phyloP scores from a whole-genome alignment of 2,888 invertebrate genomes.

The Notodonta dromedarius region DNA sequence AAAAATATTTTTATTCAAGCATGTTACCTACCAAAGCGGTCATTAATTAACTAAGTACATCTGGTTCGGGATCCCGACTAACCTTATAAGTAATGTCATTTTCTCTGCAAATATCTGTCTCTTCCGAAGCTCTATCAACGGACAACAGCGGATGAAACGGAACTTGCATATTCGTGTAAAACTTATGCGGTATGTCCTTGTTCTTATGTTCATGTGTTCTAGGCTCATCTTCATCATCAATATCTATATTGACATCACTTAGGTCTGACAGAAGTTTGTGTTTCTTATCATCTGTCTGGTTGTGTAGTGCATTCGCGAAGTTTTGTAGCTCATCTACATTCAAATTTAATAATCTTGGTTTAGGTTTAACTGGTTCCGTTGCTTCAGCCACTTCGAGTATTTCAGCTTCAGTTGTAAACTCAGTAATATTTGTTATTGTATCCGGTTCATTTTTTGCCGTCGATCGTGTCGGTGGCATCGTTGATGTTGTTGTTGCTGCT shows the following conservation, averaged over 20 bases:
- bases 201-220: constrained; percentile 49
- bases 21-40: neutral
- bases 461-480: constrained; percentile 35
- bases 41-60: neutral
- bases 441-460: constrained; percentile 29
- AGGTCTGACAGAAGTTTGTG: constrained; percentile 82
- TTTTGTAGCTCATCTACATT: constrained; percentile 75
- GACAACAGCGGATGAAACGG: constrained; percentile 66
- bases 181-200: constrained; percentile 68
- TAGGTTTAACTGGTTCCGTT: constrained; percentile 49
- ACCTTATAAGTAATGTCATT: constrained; percentile 81
- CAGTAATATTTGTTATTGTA: constrained; percentile 26
- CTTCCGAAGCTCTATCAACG: constrained; percentile 62
- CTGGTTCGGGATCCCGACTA: constrained; percentile 22
- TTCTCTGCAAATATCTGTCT: constrained; percentile 72
- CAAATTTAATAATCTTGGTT: constrained; percentile 66
- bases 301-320: constrained; percentile 72
- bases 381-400: constrained; percentile 42
- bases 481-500: constrained; percentile 30
- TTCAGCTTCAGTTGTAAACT: constrained; percentile 40
- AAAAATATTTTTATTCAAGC: no score
- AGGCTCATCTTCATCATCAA: constrained; percentile 80
- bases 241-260: constrained; percentile 91
- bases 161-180: constrained; percentile 70
- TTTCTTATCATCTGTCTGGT: constrained; percentile 56